Percentiles rank a stretch among this genome's conserved stretches.
Conservation (phyloP, 2,113 vertebrate species). For the Anoura caudifer region DNA sequence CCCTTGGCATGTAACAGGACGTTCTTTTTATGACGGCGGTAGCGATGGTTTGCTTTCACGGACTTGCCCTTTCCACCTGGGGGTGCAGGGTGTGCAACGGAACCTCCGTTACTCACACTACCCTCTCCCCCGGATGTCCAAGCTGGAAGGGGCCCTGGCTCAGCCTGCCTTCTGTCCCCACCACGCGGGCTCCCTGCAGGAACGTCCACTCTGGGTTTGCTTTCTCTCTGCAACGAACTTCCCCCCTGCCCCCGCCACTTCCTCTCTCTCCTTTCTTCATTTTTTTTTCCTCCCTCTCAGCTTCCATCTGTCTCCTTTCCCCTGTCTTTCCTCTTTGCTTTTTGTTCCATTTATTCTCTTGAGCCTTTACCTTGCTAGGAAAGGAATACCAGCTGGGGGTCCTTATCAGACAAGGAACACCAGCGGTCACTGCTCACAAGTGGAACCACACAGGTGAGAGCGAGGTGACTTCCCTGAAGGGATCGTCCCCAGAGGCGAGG, state of each 20-base stretch:
- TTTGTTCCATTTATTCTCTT: neutral
- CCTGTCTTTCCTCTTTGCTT: neutral
- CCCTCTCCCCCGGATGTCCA: neutral
- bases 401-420: neutral
- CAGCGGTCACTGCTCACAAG: accelerated
- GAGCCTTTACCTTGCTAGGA: neutral
- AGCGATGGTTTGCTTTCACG: no score
- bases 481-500: neutral
- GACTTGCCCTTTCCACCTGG: neutral
- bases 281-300: neutral
- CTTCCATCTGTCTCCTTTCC: neutral
- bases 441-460: neutral
- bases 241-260: no score
- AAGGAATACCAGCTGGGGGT: no score
- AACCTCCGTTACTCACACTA: accelerated
- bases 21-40: neutral
- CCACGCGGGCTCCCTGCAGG: neutral
- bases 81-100: no score
- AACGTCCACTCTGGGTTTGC: neutral
- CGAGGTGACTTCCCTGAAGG: neutral
- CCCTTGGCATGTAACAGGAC: neutral
- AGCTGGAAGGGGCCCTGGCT: neutral
- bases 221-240: neutral
- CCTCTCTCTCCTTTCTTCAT: neutral
- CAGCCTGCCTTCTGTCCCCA: neutral